phyloP scores from a whole-genome alignment of 2,888 invertebrate species.

The Epirrita christyi region DNA sequence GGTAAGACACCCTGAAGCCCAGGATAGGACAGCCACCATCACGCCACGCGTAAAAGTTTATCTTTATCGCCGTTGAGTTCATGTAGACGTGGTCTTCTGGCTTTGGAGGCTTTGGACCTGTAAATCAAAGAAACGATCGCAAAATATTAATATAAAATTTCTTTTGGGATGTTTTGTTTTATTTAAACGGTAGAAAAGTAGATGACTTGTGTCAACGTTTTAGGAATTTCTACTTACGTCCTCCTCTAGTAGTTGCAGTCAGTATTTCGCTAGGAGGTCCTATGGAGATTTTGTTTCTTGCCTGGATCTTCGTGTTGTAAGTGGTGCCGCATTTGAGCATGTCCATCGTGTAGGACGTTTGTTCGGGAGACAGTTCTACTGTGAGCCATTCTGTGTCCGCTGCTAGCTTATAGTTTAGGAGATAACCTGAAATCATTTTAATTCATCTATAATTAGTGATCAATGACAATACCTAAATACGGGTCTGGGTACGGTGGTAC shows the following conservation, averaged over 20 bases:
- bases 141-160: no score
- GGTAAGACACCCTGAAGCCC: slow-evolving; percentile 89
- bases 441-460: no score
- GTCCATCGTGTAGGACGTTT: slow-evolving; percentile 88
- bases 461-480: no score
- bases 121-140: slow-evolving; percentile 7
- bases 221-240: slow-evolving; percentile 78
- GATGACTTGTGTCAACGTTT: not conserved
- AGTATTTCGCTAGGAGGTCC: slow-evolving; percentile 88
- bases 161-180: no score
- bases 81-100: slow-evolving; percentile 89
- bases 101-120: slow-evolving; percentile 89
- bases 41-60: slow-evolving; percentile 92
- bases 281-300: slow-evolving; percentile 90
- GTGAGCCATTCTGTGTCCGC: slow-evolving; percentile 89
- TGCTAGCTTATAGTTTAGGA: slow-evolving; percentile 88
- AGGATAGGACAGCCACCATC: slow-evolving; percentile 92
- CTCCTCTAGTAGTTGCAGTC: slow-evolving; percentile 90
- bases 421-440: slow-evolving; percentile 86
- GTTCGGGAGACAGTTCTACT: slow-evolving; percentile 90
- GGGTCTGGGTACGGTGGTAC: no score
- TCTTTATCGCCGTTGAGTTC: slow-evolving; percentile 90
- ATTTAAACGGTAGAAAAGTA: no score
- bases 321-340: slow-evolving; percentile 91
- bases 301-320: slow-evolving; percentile 90